Conservation (phyloP, 2,113 vertebrate genomes). For the Clarias magur region DNA sequence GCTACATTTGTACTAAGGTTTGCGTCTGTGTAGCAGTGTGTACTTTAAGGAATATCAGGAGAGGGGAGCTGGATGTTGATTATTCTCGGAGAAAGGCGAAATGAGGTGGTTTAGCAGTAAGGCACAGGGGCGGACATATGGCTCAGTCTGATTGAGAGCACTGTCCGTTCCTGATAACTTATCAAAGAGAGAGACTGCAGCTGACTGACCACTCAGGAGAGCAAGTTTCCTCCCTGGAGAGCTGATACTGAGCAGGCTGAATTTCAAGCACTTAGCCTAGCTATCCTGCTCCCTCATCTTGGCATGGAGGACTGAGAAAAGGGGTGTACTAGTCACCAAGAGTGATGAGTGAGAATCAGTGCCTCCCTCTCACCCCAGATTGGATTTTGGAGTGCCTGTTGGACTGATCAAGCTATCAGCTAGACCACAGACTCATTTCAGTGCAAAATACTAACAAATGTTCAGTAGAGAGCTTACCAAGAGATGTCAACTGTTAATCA, state of each 20-base stretch:
- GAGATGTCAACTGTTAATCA: slow-evolving; percentile 38
- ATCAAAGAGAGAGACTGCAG: slow-evolving; percentile 42
- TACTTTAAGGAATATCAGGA: not conserved
- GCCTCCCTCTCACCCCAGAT: slow-evolving; percentile 34
- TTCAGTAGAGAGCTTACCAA: not conserved
- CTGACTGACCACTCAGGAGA: slow-evolving; percentile 35
- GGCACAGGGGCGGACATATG: slow-evolving; percentile 39
- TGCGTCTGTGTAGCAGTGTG: slow-evolving; percentile 7
- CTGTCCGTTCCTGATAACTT: slow-evolving; percentile 48
- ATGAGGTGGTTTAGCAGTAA: slow-evolving; percentile 39
- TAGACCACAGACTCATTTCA: slow-evolving; percentile 13
- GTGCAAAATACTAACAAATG: slow-evolving; percentile 25
- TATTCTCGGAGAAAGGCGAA: slow-evolving; percentile 40
- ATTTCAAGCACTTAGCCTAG: slow-evolving; percentile 47
- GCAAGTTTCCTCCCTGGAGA: slow-evolving; percentile 43
- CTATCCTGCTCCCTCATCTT: slow-evolving; percentile 50
- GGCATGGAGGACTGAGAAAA: slow-evolving; percentile 40
- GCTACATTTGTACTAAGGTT: slow-evolving; percentile 25
- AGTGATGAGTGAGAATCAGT: slow-evolving; percentile 44
- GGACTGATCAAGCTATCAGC: slow-evolving; percentile 21
- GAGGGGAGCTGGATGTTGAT: slow-evolving; percentile 31
- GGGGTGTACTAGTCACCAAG: slow-evolving; percentile 36
- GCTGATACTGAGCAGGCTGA: slow-evolving; percentile 43
- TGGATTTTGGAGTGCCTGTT: slow-evolving; percentile 31
- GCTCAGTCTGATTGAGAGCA: slow-evolving; percentile 52